Evolutionary conservation across 2,888 invertebrate genomes (phyloP).

Genomic region (Lutraria lutraria): DNA sequence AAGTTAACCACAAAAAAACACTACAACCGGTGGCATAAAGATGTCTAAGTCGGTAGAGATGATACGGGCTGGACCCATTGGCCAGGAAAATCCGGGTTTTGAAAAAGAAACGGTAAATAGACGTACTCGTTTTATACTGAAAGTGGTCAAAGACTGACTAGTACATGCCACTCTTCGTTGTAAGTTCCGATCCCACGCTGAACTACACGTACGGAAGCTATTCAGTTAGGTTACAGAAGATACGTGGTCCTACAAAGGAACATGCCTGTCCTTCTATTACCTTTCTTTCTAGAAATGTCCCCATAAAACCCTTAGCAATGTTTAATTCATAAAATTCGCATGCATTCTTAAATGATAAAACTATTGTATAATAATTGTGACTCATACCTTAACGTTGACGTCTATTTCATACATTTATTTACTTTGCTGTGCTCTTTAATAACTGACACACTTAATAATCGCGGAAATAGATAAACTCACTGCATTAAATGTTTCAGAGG

Average conservation of each 20-base stretch:
- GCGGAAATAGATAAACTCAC: too few species aligned
- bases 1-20: not conserved
- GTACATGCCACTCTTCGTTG: not conserved
- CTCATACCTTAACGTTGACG: too few species aligned
- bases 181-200: not conserved
- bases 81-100: not conserved
- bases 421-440: too few species aligned
- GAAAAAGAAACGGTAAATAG: not conserved
- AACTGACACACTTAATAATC: too few species aligned
- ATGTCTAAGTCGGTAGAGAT: not conserved
- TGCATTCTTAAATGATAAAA: too few species aligned
- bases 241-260: not conserved
- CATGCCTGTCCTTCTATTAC: not conserved
- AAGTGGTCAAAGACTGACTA: not conserved
- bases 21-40: not conserved
- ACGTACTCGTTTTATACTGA: not conserved
- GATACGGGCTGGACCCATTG: not conserved
- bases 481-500: too few species aligned
- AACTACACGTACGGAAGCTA: not conserved
- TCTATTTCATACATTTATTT: too few species aligned
- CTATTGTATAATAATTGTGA: too few species aligned
- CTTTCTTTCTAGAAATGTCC: too few species aligned
- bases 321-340: too few species aligned
- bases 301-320: too few species aligned
- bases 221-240: not conserved